These are phyloP conservation scores for Endotricha flammealis DNA, from an alignment of 2,888 invertebrate species.

Conservation along the genomic window DNA sequence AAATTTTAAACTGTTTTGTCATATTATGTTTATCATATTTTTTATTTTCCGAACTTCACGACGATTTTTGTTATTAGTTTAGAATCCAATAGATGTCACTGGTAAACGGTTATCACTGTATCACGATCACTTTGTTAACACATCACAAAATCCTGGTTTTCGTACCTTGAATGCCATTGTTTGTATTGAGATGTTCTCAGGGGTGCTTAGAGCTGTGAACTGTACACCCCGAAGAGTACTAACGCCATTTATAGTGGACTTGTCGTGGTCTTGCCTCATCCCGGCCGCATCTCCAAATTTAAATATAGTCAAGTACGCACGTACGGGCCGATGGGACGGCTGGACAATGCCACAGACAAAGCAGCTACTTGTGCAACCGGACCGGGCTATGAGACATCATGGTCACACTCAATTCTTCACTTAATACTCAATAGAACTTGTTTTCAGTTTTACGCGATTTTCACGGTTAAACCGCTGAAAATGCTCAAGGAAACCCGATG, in stretches of 20 bases:
- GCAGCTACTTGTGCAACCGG: slow-evolving; percentile 64
- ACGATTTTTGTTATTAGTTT: not conserved
- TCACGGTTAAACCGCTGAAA: slow-evolving; percentile 33
- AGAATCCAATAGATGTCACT: slow-evolving; percentile 2
- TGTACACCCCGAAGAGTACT: slow-evolving; percentile 56
- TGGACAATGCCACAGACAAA: slow-evolving; percentile 74
- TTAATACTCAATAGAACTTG: slow-evolving; percentile 38
- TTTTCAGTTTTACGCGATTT: slow-evolving; percentile 44
- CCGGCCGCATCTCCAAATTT: slow-evolving; percentile 76
- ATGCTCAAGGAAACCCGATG: slow-evolving; percentile 26
- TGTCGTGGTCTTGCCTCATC: slow-evolving; percentile 63
- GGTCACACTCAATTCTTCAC: slow-evolving; percentile 57
- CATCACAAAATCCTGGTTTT: slow-evolving; percentile 34
- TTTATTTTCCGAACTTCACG: not conserved
- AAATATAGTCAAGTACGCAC: slow-evolving; percentile 78
- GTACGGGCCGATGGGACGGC: slow-evolving; percentile 59
- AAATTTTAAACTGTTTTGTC: not conserved
- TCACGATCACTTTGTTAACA: slow-evolving; percentile 23
- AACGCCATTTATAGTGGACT: slow-evolving; percentile 62
- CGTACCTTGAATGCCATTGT: slow-evolving; percentile 73
- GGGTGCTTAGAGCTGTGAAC: slow-evolving; percentile 59
- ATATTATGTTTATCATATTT: not conserved
- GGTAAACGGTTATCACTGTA: slow-evolving; percentile 13
- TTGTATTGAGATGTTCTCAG: slow-evolving; percentile 51
- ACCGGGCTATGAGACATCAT: slow-evolving; percentile 55